Base-by-base conservation (phyloP, 2,888 invertebrate species). In the Nephrotoma appendiculata region DNA sequence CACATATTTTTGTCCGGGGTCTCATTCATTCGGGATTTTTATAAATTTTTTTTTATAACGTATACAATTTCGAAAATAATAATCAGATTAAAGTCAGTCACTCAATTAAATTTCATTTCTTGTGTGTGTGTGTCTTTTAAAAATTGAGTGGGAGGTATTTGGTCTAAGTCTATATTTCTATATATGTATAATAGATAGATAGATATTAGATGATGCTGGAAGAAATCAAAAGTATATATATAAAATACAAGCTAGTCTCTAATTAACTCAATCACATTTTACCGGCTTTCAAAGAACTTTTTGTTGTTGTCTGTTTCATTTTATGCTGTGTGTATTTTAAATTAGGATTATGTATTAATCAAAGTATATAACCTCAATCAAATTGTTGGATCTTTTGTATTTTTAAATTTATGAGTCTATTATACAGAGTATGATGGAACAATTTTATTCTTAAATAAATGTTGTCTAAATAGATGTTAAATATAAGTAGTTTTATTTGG, bases 51-150 rank as follows among this genome's bases (percentile, higher is more conserved):
- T 52, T 31, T 31, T 71, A 31, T 31, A 31, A 31, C 31, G 71
- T 71, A 31, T 15, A n/a, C 5, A 71, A 12, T 48, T 71, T 71
- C 71, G 31, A 71, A 31, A 71, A 42, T 84, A 84, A 84, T 84
- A 84, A 84, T 84, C 84, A 84, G 84, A 84, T 84, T 84, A 84
- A 84, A 84, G 84, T 84, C 84, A 84, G 84, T 84, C 84, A 84
- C 84, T 84, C 84, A 84, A 84, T 84, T 84, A 84, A 84, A 42
- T 84, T 84, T 84, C 41, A 31, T 71, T 71, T 71, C 31, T 71
- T 71, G 31, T 19, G 11, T 19, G 19, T 84, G 42, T 84, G 9
- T 42, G 1, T 15, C 43, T 84, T 42, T 0, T 6, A 84, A 15
- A 84, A 84, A 7, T 84, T 84, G 84, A 84, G 84, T 84, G 84